phyloP scores from a whole-genome alignment of 92 coral and sea anemone species.

The Siderastrea radians region DNA sequence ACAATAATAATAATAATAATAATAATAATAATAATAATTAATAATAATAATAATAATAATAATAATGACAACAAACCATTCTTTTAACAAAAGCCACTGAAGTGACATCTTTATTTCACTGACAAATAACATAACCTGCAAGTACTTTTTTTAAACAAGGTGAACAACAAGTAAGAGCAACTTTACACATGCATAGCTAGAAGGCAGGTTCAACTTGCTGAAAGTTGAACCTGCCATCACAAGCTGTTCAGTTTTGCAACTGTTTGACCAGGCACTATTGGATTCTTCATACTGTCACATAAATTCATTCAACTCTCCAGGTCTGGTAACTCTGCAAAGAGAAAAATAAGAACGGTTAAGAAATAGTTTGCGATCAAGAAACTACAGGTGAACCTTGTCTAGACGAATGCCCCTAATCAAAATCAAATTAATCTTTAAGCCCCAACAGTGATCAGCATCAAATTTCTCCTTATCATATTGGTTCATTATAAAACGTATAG shows the following conservation, averaged over 20 bases:
- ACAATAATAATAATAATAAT: no score
- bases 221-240: background rate
- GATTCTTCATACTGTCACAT: conserved; percentile 15
- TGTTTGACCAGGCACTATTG: conserved; percentile 2
- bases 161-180: conserved; percentile 19
- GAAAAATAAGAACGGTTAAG: background rate
- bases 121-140: conserved; percentile 7
- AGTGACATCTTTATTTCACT: conserved; percentile 35
- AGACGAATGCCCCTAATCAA: no score
- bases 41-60: no score
- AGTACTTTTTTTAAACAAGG: background rate
- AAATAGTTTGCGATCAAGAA: no score
- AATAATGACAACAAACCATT: background rate
- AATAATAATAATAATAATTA: no score
- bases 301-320: conserved; percentile 59
- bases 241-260: background rate
- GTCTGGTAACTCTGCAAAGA: conserved; percentile 75
- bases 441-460: no score
- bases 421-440: no score
- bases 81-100: conserved; percentile 22
- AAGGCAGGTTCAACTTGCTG: background rate
- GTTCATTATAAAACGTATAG: no score
- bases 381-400: no score
- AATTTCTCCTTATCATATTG: no score
- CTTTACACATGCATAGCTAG: conserved; percentile 3